These are phyloP conservation scores for Coremacera marginata DNA, from an alignment of 2,888 invertebrate genomes.

Conservation along the genomic window DNA sequence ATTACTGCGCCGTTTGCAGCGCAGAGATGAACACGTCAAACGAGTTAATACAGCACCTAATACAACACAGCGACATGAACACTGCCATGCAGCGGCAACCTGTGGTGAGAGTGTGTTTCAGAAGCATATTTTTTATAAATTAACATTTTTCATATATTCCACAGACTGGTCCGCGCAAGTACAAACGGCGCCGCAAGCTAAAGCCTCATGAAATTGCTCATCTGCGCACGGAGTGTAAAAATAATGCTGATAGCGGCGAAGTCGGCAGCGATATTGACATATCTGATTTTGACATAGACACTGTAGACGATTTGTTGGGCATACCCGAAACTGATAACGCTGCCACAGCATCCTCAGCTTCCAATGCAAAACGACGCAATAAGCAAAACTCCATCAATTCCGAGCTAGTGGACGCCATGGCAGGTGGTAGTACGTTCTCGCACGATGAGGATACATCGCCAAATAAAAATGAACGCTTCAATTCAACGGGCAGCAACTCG, in stretches of 20 bases:
- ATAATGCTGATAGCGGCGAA: constrained; percentile 54
- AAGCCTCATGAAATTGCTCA: constrained; percentile 75
- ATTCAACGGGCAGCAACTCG: constrained; percentile 55
- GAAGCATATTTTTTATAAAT: neutral
- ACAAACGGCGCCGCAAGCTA: constrained; percentile 83
- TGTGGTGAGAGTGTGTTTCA: constrained; percentile 69
- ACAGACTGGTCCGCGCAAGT: constrained; percentile 81
- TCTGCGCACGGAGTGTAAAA: constrained; percentile 59
- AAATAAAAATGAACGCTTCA: constrained; percentile 51
- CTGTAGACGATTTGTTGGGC: constrained; percentile 67
- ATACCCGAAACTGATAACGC: constrained; percentile 48
- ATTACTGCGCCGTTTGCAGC: constrained; percentile 82
- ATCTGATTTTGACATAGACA: constrained; percentile 66
- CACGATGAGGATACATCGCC: constrained; percentile 18
- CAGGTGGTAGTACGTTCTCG: neutral
- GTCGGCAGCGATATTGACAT: constrained; percentile 65
- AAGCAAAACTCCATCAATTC: neutral
- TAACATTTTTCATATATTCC: constrained; percentile 36
- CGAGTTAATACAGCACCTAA: constrained; percentile 84
- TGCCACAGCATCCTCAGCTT: constrained; percentile 37
- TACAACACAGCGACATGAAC: constrained; percentile 87
- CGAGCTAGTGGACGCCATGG: neutral
- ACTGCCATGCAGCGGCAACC: constrained; percentile 85
- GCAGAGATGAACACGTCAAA: constrained; percentile 78
- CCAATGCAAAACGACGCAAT: constrained; percentile 22